Evolutionary conservation across 2,113 vertebrate genomes (phyloP).

Genomic region (Corvus hawaiiensis): DNA sequence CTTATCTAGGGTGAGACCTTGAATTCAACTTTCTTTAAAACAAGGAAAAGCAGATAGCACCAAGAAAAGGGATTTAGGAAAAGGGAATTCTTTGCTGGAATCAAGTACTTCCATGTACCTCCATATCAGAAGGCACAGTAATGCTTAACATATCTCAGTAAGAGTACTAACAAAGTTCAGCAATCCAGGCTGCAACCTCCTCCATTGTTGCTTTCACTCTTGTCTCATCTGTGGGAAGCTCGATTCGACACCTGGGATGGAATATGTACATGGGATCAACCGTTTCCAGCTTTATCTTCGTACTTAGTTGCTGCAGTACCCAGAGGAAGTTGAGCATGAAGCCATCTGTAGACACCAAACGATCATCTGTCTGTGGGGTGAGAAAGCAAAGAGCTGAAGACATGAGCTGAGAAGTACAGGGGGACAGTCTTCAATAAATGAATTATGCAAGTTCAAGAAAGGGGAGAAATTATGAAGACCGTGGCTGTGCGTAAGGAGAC

Average conservation of each 20-base stretch:
- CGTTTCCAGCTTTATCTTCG: slow-evolving; percentile 96
- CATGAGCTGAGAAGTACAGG: not conserved
- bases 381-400: not conserved
- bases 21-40: not conserved
- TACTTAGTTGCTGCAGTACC: slow-evolving; percentile 97
- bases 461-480: not conserved
- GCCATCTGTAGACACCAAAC: slow-evolving; percentile 94
- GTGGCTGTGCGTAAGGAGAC: not conserved
- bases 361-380: slow-evolving; percentile 86
- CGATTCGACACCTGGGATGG: slow-evolving; percentile 90
- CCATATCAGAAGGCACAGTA: not conserved
- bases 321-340: slow-evolving; percentile 99
- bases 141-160: rapidly evolving
- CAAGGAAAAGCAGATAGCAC: not conserved
- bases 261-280: slow-evolving; percentile 97
- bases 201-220: slow-evolving; percentile 95
- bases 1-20: not conserved
- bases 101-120: not conserved
- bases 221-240: slow-evolving; percentile 87
- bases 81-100: not conserved
- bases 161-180: slow-evolving; percentile 84
- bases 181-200: slow-evolving; percentile 86
- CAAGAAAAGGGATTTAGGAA: not conserved
- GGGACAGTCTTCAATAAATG: not conserved
- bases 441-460: not conserved